A percentile compares a stretch with the other conserved stretches of the same genome.
Evolutionary conservation across 1,140 invertebrate species (phyloP).

Genomic region (Platorchestia sp.): DNA sequence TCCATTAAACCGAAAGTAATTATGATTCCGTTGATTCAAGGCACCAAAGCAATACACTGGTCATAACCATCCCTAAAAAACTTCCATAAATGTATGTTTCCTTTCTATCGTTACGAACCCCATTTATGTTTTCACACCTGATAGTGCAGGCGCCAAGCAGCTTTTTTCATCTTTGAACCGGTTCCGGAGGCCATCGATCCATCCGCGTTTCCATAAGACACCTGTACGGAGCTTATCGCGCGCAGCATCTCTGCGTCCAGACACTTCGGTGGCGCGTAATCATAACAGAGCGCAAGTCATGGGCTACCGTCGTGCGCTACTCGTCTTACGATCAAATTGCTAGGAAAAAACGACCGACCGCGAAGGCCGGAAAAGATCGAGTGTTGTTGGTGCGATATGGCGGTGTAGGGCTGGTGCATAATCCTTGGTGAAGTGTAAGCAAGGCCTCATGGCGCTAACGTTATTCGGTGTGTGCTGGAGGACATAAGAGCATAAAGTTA

Average conservation of each 20-base stretch:
- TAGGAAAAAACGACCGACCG: background rate
- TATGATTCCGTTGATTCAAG: background rate
- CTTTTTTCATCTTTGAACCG: background rate
- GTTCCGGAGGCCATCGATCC: slow-evolving; percentile 21
- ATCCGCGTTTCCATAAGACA: slow-evolving; percentile 33
- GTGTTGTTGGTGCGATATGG: slow-evolving; percentile 11
- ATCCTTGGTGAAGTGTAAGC: background rate
- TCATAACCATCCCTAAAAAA: background rate
- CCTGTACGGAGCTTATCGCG: background rate
- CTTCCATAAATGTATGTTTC: background rate
- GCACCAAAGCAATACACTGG: background rate
- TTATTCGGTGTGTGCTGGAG: background rate
- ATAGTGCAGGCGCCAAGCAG: background rate
- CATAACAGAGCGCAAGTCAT: slow-evolving; percentile 21
- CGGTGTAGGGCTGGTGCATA: background rate
- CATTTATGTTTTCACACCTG: background rate
- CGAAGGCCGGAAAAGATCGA: slow-evolving; percentile 12
- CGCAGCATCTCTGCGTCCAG: background rate
- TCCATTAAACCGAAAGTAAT: background rate
- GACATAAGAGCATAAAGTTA: too few relatives aligned
- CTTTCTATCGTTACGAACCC: background rate
- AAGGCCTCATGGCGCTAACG: background rate
- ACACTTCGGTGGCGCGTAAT: background rate
- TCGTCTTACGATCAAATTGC: slow-evolving; percentile 46
- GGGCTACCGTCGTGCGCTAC: slow-evolving; percentile 37